phyloP scores from a whole-genome alignment of 2,888 invertebrate species.

The Ophion ventricosus region DNA sequence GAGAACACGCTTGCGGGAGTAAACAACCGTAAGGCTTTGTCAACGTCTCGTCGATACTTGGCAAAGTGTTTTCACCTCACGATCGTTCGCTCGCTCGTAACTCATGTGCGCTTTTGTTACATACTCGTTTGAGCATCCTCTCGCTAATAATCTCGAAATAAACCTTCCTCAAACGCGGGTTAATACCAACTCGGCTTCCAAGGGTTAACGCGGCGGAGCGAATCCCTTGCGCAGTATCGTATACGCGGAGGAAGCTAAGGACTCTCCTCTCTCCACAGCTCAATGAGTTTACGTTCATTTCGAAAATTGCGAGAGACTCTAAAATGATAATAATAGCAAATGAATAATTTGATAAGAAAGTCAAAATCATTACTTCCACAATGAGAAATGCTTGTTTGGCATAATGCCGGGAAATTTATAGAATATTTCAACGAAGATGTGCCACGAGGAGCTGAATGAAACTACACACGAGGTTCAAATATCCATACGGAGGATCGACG shows the following conservation, averaged over 20 bases:
- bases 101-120: constrained; percentile 35
- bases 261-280: constrained; percentile 7
- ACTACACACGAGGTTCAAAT: too few relatives aligned
- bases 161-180: constrained; percentile 19
- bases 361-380: too few relatives aligned
- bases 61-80: background rate
- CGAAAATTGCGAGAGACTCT: too few relatives aligned
- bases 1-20: constrained; percentile 7
- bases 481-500: too few relatives aligned
- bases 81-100: constrained; percentile 24
- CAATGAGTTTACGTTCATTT: background rate
- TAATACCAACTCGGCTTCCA: constrained; percentile 12
- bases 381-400: too few relatives aligned
- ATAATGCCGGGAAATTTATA: too few relatives aligned
- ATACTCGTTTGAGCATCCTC: constrained; percentile 36
- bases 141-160: constrained; percentile 11
- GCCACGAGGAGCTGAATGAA: too few relatives aligned
- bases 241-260: background rate
- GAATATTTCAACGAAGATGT: too few relatives aligned
- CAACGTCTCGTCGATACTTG: constrained; percentile 22
- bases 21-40: constrained; percentile 28
- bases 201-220: constrained; percentile 7
- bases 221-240: constrained; percentile 8
- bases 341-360: too few relatives aligned
- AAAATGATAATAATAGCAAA: too few relatives aligned